phyloP scores from a whole-genome alignment of 2,113 vertebrate genomes.

The Haemorhous mexicanus region DNA sequence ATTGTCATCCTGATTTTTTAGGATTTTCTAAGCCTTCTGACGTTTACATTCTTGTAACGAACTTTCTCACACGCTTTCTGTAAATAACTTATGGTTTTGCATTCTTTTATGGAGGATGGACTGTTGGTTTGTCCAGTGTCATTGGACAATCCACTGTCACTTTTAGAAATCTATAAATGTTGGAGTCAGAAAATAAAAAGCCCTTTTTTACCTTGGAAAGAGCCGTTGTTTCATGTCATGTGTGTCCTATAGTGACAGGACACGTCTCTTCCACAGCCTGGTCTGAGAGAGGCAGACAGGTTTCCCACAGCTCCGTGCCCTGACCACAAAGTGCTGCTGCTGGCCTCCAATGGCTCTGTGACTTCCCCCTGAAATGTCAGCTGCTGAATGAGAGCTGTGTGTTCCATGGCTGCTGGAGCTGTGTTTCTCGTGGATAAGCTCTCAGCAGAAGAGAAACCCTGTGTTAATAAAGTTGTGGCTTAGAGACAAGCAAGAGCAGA shows the following conservation, averaged over 20 bases:
- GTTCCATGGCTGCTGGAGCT: not conserved
- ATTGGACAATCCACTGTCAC: too few relatives aligned
- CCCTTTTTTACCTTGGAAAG: too few relatives aligned
- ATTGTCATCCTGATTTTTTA: too few relatives aligned
- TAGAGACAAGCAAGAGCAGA: not conserved
- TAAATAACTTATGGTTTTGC: too few relatives aligned
- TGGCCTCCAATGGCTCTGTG: not conserved
- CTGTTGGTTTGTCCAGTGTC: too few relatives aligned
- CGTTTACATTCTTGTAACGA: too few relatives aligned
- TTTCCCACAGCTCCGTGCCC: not conserved
- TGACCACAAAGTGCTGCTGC: not conserved
- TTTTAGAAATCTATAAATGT: too few relatives aligned
- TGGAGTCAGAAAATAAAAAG: too few relatives aligned
- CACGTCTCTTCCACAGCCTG: rapidly evolving
- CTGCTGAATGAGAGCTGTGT: not conserved
- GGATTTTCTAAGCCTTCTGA: too few relatives aligned
- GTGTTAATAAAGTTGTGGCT: not conserved
- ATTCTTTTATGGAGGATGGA: too few relatives aligned
- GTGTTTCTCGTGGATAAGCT: not conserved
- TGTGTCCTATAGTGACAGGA: not conserved
- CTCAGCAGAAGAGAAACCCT: not conserved
- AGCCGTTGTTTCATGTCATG: too few relatives aligned
- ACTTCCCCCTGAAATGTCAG: not conserved
- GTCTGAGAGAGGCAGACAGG: not conserved
- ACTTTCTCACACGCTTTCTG: too few relatives aligned